Evolutionary conservation across 2,113 vertebrate species (phyloP).

Genomic region (Hemiprocne comata): DNA sequence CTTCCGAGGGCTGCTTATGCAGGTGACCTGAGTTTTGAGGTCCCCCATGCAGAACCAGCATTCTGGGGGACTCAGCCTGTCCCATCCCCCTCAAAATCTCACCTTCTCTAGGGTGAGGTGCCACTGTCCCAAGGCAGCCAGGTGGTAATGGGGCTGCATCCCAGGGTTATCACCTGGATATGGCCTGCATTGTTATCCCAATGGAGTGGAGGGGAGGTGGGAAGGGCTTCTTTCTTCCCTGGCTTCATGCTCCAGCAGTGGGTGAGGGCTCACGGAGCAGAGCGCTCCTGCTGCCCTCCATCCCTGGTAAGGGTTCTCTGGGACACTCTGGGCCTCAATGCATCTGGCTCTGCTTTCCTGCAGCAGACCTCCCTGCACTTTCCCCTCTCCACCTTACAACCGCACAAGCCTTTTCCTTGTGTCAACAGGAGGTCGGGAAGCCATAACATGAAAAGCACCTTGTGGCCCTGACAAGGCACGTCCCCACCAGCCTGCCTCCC

Average conservation of each 20-base stretch:
- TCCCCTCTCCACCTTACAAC: not conserved
- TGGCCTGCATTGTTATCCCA: not conserved
- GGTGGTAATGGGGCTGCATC: not conserved
- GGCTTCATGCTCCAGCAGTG: accelerated
- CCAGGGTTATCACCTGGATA: not conserved
- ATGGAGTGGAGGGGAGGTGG: not conserved
- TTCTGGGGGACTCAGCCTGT: not conserved
- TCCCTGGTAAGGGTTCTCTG: not conserved
- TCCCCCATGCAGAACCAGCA: not conserved
- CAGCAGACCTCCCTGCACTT: not conserved
- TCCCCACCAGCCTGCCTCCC: not conserved
- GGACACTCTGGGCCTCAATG: accelerated
- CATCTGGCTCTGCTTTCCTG: not conserved
- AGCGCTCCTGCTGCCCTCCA: accelerated
- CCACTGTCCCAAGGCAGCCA: accelerated
- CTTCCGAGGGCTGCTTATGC: not conserved
- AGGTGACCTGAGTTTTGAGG: not conserved
- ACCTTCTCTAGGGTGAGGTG: not conserved
- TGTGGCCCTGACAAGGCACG: not conserved
- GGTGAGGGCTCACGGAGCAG: not conserved
- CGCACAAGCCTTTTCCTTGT: not conserved
- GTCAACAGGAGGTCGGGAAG: not conserved
- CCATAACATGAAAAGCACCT: not conserved
- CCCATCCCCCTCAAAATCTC: not conserved
- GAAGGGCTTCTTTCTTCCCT: not conserved